Base-by-base conservation (phyloP, 2,797 vertebrate species). In the Rousettus madagascariensis region DNA sequence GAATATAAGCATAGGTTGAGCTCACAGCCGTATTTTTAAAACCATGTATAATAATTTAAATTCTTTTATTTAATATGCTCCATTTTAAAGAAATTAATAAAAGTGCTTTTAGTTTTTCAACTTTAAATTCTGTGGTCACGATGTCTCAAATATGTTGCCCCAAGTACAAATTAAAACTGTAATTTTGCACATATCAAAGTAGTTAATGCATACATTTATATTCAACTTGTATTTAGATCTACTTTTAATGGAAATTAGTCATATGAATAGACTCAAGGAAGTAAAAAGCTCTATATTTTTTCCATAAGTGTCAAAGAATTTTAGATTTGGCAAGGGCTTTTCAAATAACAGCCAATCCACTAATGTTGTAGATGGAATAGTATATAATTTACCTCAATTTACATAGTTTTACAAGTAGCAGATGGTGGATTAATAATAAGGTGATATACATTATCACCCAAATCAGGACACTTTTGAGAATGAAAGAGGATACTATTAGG, bases 81-180 rank as follows among this genome's bases (percentile, higher is more conserved):
- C 6, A 88, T 86, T 82, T 80, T 36, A 80, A 87, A 94, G 49
- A 93, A 95, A 97, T 89, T 94, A 93, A 93, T 90, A 90, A 86
- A 91, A 75, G 5, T 65, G 26, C 66, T 93, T 91, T 95, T 79
- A 94, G 63, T 77, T 92, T 94, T 82, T 82, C 36, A 68, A 46
- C 33, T 74, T 93, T 65, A 84, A 95, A 82, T 30, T 74, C 22
- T 36, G 51, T 30, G 68, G 71, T 95, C 53, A 94, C 11, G 77
- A 59, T 91, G 71, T 75, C 49, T 95, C 49, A 94, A 85, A 57
- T 95, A 92, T 84, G 84, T 95, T 80, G 41, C 55, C 59, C 65
- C 33, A 68, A 95, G 9, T 72, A 90, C 80, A 90, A 92, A 94
- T 90, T 95, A 92, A 96, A 90, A 77, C 55, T 79, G 10, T 26